Conservation (phyloP, 2,113 vertebrate species). For the Chloroceryle aenea region DNA sequence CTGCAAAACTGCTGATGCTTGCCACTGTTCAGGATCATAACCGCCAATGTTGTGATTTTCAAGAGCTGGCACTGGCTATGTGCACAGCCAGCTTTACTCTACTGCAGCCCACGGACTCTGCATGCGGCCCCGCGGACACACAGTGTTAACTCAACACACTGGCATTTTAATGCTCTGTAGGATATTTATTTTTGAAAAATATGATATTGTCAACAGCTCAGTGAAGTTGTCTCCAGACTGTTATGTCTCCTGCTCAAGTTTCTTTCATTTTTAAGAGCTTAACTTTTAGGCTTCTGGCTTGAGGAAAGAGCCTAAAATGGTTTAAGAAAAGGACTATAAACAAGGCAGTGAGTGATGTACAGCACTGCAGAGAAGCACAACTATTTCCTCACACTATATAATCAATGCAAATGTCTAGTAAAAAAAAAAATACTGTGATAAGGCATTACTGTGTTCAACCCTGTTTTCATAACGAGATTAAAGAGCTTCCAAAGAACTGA, state of each 20-base stretch:
- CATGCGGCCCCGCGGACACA: not conserved
- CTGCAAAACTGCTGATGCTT: not conserved
- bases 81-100: not conserved
- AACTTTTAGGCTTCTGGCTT: slow-evolving; percentile 34
- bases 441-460: not conserved
- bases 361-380: not conserved
- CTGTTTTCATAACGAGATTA: not conserved
- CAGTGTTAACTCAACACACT: not conserved
- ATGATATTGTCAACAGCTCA: slow-evolving; percentile 55
- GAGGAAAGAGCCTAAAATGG: slow-evolving; percentile 6
- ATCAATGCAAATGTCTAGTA: not conserved
- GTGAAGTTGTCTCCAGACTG: slow-evolving; percentile 60
- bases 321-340: slow-evolving; percentile 25
- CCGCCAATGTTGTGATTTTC: not conserved
- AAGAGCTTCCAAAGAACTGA: not conserved
- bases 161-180: not conserved
- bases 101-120: not conserved
- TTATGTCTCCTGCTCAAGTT: slow-evolving; percentile 68
- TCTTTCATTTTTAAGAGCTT: slow-evolving; percentile 69
- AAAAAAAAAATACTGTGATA: not conserved
- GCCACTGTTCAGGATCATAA: not conserved
- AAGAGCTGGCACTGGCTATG: not conserved
- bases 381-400: not conserved
- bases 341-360: not conserved
- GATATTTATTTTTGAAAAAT: slow-evolving; percentile 67